phyloP scores from a whole-genome alignment of 2,888 invertebrate species.

The Heliconius cydno region DNA sequence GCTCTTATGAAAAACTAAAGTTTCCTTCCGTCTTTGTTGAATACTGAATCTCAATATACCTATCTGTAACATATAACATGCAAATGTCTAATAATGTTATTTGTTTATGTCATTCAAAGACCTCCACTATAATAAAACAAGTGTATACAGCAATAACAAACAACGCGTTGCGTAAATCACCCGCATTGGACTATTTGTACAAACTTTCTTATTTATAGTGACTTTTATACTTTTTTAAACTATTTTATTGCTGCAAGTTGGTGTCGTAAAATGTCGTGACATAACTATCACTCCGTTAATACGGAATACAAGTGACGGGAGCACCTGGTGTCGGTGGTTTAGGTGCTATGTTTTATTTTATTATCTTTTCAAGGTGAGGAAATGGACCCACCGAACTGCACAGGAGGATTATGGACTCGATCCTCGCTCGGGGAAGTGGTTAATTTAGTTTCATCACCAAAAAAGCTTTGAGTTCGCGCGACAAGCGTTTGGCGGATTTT shows the following conservation, averaged over 20 bases:
- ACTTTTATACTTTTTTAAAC: constrained; percentile 30
- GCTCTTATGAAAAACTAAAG: no score
- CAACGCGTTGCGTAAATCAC: constrained; percentile 15
- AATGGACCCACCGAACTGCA: not conserved
- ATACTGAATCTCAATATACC: no score
- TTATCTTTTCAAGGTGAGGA: not conserved
- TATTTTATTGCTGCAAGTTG: constrained; percentile 9
- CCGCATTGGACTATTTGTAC: not conserved
- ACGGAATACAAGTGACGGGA: not conserved
- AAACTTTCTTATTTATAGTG: constrained; percentile 23
- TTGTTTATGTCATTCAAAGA: constrained; percentile 13
- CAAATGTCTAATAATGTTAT: not conserved
- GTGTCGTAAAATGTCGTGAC: constrained; percentile 14
- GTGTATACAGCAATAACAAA: not conserved
- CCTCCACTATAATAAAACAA: constrained; percentile 5
- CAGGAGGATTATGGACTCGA: not conserved
- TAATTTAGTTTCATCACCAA: no score
- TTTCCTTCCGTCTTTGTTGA: no score
- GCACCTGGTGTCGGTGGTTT: not conserved
- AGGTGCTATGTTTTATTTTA: not conserved
- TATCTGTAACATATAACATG: no score
- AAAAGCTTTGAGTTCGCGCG: no score
- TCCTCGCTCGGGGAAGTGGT: not conserved
- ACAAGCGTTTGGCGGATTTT: no score
- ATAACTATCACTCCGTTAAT: not conserved